Evolutionary conservation across 2,113 vertebrate species (phyloP).

Genomic region (Rhombomys opimus): DNA sequence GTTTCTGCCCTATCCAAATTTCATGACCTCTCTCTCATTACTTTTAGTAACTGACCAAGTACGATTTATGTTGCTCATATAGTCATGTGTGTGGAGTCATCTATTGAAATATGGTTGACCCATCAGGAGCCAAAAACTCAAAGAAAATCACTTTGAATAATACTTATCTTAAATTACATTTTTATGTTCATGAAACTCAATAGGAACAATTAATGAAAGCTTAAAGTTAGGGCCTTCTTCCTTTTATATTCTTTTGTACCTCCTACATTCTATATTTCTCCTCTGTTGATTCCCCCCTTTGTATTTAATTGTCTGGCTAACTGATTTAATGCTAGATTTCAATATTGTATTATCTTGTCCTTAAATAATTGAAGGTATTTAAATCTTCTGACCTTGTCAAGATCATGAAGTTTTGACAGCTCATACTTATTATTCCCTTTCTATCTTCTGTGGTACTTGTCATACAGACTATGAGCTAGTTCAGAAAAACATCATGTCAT

Average conservation of each 20-base stretch:
- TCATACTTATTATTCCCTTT: slow-evolving; percentile 9
- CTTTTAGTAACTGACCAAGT: not conserved
- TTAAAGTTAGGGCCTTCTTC: not conserved
- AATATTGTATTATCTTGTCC: not conserved
- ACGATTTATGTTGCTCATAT: not conserved
- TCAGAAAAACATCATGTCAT: not conserved
- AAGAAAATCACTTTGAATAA: not conserved
- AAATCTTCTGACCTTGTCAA: slow-evolving; percentile 15
- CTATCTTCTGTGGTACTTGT: slow-evolving; percentile 19
- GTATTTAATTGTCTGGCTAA: slow-evolving; percentile 34
- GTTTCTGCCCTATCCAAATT: not conserved
- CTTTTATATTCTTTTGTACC: not conserved
- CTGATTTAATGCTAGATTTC: slow-evolving; percentile 35
- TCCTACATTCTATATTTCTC: not conserved
- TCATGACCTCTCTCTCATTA: not conserved
- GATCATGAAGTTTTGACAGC: slow-evolving; percentile 10
- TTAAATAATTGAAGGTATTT: slow-evolving; percentile 47
- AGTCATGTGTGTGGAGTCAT: not conserved
- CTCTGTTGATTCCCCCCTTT: not conserved
- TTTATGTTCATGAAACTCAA: slow-evolving; percentile 7
- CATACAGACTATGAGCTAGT: not conserved
- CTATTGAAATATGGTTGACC: not conserved
- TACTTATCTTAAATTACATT: slow-evolving; percentile 43
- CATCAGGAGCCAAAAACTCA: not conserved
- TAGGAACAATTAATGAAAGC: not conserved